Base-by-base conservation (phyloP, 2,113 vertebrate species). In the Pseudois nayaur region DNA sequence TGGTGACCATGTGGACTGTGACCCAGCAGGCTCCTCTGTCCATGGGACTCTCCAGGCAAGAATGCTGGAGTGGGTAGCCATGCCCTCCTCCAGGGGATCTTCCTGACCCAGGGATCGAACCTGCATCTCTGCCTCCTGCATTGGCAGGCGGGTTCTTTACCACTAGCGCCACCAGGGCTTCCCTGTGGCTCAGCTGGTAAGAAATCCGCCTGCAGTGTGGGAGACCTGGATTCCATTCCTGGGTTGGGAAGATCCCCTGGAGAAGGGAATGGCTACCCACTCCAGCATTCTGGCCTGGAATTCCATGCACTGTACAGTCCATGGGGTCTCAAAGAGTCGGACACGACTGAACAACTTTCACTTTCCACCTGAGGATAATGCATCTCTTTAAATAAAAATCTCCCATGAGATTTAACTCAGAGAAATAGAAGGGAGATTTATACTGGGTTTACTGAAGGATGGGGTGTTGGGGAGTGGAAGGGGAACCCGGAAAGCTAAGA, bases 401-500 rank as follows among this genome's bases (percentile, higher is more conserved):
- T 85, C 19, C 48, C 16, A 17, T 11, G 27, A 0, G 64, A 14
- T 76, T 33, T 36, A 59, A 78, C 48, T 83, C 19, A 15, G 31
- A 82, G 17, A 29, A 74, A 12, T 40, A 4, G 2, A 33, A 8
- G 29, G 33, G 8, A 33, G 11, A 19, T 31, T 59, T 33, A 64
- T 25, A 33, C 3, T 48, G 11, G 11, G 0, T 31, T 57, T 54
- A 16, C 48, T 31, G 2, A 55, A 71, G 17, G 23, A 9, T 15
- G 12, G 23, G 8, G 4, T 50, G 1, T 6, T 50, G 11, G 36
- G 19, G 12, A 3, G 5, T 19, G 6, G 15, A 6, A 13, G 1
- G 27, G 19, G 4, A 12, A 5, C 8, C 15, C 0, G 1, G 13
- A 33, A 23, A 74, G 21, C 15, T 36, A 13, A 67, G 29, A 64